Evolutionary conservation across 2,113 vertebrate species (phyloP), one percentile per base, ranked within the genome.

Genomic region (Artemisiospiza belli): DNA sequence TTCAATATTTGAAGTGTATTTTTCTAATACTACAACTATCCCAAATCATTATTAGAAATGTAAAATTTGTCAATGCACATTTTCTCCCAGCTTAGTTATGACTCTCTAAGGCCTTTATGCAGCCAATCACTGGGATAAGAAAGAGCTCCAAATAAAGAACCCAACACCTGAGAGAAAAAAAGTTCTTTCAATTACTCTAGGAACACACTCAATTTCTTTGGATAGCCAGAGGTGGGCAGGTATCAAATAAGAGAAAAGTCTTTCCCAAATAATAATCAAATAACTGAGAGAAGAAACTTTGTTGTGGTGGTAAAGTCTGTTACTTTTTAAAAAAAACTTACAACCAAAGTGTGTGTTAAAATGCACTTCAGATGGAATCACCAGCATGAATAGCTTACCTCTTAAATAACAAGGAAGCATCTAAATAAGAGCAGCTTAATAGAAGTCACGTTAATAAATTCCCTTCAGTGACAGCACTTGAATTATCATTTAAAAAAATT

Each of bases 361-460:
- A 80, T 24, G 19, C 33, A 66, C 63, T 75, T 68, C 24, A n/a
- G 70, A 82, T 4, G 63, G 67, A 83, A 87, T 44, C 83, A 72
- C 11, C 43, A 61, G 47, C 11, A 10, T 1, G 1, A 89, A 84
- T 41, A 87, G 64, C 28, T 74, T 89, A 76, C 57, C 51, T 75
- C 59, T 81, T 51, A 75, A 92, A 81, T 68, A 89, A 85, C 19
- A 67, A 81, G 52, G 30, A 80, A 70, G 47, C 25, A 37, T 55
- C 62, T 74, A 87, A 92, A 79, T 43, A 67, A 35, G 13, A 87
- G 62, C 57, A 92, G 46, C 27, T 92, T 90, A 90, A 83, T 3
- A 78, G n/a, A 83, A 95, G 52, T 79, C 88, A 92, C 5, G 33
- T 74, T 69, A 87, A 83, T 59, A 92, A 79, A 91, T 82, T 77